Evolutionary conservation across 2,888 invertebrate genomes (phyloP), one percentile per base, ranked within the genome.

Genomic region (Iphiclides podalirius): DNA sequence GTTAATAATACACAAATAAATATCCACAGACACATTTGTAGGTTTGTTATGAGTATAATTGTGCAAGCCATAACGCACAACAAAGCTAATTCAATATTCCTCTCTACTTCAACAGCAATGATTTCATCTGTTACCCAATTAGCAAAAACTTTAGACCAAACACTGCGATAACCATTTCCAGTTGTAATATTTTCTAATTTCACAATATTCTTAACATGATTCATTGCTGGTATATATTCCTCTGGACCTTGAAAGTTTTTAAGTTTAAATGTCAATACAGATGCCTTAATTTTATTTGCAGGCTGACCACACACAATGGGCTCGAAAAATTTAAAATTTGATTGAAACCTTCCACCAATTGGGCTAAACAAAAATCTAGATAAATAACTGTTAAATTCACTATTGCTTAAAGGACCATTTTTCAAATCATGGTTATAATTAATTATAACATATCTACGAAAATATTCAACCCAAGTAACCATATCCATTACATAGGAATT

Each of bases 31-130:
- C 95, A 95, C 59, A 94, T 93, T 72, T 93, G 92, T 9, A 94
- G 68, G 75, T 95, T 93, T 6, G 94, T 94, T 57, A 96, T 94
- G 16, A 96, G 83, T 16, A 95, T 69, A 9, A 93, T 75, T 0
- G 95, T 95, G 61, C 94, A 94, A n/a, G 92, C 68, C 92, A 95
- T 94, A 0, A 96, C 95, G 72, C 95, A 94, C 20, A 93, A 66
- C 49, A 95, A 83, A 0, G 95, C 95, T 37, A 96, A 76, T 47
- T 92, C 90, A 50, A 96, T 89, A 75, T 95, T 96, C 53, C 95
- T 87, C 59, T 93, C 91, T 9, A 96, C 92, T 83, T 96, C 96
- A 15, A 89, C 80, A 4, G 92, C 92, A 53, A 96, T 94, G 6
- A 93, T 90, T 80, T 95, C 94, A 69, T 95, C 94, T 0, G 94